A percentile compares a stretch with the other conserved stretches of the same genome.
Conservation (phyloP, 2,888 invertebrate genomes). For the Gari tellinella region DNA sequence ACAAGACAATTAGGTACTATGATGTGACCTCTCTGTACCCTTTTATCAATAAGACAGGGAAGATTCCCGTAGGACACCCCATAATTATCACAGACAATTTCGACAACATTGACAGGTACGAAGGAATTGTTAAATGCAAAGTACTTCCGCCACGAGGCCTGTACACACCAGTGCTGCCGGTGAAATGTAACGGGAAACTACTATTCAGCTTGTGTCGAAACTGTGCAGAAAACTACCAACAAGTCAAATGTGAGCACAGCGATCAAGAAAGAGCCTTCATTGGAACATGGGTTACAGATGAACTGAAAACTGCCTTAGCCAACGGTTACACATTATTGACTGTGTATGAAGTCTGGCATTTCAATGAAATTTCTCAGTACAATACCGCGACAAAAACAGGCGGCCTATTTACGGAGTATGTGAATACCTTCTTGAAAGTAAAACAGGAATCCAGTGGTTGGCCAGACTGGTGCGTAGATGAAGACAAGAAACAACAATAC, state of each 20-base stretch:
- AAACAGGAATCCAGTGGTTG: conserved; percentile 72
- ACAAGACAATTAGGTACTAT: conserved; percentile 66
- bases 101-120: conserved; percentile 52
- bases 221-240: conserved; percentile 33
- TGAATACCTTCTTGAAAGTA: conserved; percentile 68
- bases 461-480: conserved; percentile 58
- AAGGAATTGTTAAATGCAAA: conserved; percentile 70
- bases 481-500: conserved; percentile 59
- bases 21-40: conserved; percentile 73
- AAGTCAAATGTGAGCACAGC: conserved; percentile 12
- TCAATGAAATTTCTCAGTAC: conserved; percentile 56
- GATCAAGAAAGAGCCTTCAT: conserved; percentile 64
- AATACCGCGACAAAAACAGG: conserved; percentile 28
- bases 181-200: conserved; percentile 69
- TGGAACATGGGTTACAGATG: conserved; percentile 80
- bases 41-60: conserved; percentile 64
- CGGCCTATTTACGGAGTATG: conserved; percentile 75
- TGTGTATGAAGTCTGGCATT: conserved; percentile 80
- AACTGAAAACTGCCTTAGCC: conserved; percentile 75
- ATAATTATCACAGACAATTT: conserved; percentile 68
- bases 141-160: conserved; percentile 69
- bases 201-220: conserved; percentile 80
- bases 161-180: conserved; percentile 77
- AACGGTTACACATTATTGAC: conserved; percentile 75
- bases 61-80: conserved; percentile 70